These are phyloP conservation scores for Scylla paramamosain DNA, from an alignment of 1,140 invertebrate genomes.

Conservation along the genomic window DNA sequence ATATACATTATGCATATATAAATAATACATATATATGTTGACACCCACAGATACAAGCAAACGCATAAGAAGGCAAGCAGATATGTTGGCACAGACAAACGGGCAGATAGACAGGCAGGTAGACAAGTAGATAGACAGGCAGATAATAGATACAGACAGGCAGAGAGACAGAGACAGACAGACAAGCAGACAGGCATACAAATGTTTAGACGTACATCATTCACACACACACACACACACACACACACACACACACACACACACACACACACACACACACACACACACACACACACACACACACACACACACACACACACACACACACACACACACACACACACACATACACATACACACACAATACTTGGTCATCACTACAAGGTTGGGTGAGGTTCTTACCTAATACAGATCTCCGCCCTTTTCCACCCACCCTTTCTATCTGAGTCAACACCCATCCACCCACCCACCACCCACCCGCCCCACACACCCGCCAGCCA, in stretches of 20 bases:
- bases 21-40: too few species aligned
- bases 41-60: too few species aligned
- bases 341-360: neutral
- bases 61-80: too few species aligned
- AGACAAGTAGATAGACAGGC: neutral
- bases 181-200: neutral
- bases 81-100: too few species aligned
- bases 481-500: neutral
- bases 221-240: neutral
- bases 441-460: constrained; percentile 11
- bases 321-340: neutral
- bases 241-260: neutral
- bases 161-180: neutral
- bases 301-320: neutral
- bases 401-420: neutral
- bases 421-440: neutral
- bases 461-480: neutral
- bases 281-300: too few species aligned
- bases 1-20: too few species aligned
- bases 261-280: neutral
- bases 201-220: too few species aligned
- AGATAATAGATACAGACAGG: neutral
- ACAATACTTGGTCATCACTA: neutral
- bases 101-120: too few species aligned
- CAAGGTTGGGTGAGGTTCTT: neutral